Percentiles rank a stretch among this genome's conserved stretches.
Evolutionary conservation across 2,888 invertebrate genomes (phyloP).

Genomic region (Strigamia maritima): DNA sequence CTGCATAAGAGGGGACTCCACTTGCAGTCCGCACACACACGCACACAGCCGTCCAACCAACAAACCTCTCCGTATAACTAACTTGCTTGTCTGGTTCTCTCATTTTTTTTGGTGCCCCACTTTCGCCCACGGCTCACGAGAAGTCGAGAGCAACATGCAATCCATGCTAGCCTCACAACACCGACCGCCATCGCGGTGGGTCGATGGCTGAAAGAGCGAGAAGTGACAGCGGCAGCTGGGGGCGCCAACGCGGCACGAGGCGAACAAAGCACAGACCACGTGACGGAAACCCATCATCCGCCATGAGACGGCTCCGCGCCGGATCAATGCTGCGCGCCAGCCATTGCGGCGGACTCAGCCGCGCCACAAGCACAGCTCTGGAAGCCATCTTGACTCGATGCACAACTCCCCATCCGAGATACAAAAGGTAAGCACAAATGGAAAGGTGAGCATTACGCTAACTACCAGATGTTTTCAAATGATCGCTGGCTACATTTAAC

Average conservation of each 20-base stretch:
- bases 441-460: conserved; percentile 28
- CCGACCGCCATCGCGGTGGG: conserved; percentile 25
- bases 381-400: conserved; percentile 38
- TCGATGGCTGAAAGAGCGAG: conserved; percentile 24
- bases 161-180: not conserved
- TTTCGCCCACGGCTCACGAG: conserved; percentile 8
- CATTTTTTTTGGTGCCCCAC: not conserved
- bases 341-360: conserved; percentile 31
- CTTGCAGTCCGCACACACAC: conserved; percentile 17
- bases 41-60: not conserved
- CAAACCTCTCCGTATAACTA: not conserved
- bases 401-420: not conserved
- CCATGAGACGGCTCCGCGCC: conserved; percentile 36
- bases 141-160: not conserved
- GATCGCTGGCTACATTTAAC: conserved; percentile 6
- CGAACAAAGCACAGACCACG: conserved; percentile 38
- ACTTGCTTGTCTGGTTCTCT: conserved; percentile 12
- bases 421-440: conserved; percentile 28
- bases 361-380: conserved; percentile 26
- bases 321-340: conserved; percentile 34
- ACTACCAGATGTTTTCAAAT: not conserved
- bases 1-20: conserved; percentile 31
- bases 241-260: conserved; percentile 27
- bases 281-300: conserved; percentile 33
- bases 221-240: conserved; percentile 29